Conservation (phyloP, 2,888 invertebrate species). For the Hydroisotoma schaefferi region DNA sequence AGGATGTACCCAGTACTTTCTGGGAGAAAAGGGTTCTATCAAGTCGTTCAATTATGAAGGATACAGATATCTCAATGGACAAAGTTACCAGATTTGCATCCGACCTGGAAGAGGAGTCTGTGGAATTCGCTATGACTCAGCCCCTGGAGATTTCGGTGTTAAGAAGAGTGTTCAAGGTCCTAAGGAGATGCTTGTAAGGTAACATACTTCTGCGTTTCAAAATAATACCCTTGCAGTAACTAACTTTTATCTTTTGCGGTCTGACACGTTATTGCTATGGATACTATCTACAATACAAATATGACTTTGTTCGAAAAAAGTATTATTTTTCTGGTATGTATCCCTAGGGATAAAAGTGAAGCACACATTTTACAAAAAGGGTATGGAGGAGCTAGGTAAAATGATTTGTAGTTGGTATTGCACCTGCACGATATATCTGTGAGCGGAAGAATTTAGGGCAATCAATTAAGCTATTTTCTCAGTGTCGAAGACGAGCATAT, state of each 20-base stretch:
- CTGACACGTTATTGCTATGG: background rate
- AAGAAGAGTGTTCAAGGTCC: slow-evolving; percentile 37
- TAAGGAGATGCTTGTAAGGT: slow-evolving; percentile 40
- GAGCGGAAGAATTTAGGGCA: no score
- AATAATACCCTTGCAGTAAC: background rate
- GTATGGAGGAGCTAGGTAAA: no score
- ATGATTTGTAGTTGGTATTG: no score
- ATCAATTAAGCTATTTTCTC: no score
- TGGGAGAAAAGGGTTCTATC: slow-evolving; percentile 46
- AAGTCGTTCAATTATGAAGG: slow-evolving; percentile 50
- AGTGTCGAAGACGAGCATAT: no score
- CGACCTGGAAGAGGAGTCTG: slow-evolving; percentile 46
- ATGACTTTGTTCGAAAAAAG: no score
- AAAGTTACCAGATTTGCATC: slow-evolving; percentile 49
- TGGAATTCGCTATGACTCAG: slow-evolving; percentile 41
- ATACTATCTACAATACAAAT: background rate
- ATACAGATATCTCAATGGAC: slow-evolving; percentile 47
- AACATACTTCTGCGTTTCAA: slow-evolving; percentile 2
- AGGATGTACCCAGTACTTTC: slow-evolving; percentile 50
- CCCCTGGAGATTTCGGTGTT: slow-evolving; percentile 41
- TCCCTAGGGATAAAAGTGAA: no score
- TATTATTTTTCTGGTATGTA: no score
- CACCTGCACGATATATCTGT: no score
- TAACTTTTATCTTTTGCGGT: background rate
- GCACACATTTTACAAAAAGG: no score